Evolutionary conservation across 2,113 vertebrate genomes (phyloP).

Genomic region (Python bivittatus): DNA sequence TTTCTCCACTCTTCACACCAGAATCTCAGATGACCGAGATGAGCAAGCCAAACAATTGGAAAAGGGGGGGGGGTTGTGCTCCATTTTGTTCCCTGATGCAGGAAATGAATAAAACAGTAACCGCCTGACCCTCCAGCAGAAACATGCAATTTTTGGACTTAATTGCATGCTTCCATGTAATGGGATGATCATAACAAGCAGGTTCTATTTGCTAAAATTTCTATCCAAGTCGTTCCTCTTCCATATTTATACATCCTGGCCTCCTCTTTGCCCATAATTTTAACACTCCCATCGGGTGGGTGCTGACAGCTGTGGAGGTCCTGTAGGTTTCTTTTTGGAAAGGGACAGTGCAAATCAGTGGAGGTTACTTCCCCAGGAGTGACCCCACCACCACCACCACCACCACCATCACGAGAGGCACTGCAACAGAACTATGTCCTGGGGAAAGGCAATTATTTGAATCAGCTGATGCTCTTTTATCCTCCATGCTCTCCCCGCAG

Average conservation of each 20-base stretch:
- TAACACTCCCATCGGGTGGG: conserved; percentile 20
- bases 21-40: neutral
- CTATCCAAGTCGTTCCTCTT: conserved; percentile 43
- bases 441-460: neutral
- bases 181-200: conserved; percentile 42
- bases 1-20: neutral
- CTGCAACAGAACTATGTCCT: neutral
- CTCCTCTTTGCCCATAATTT: conserved; percentile 40
- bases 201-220: conserved; percentile 32
- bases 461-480: neutral
- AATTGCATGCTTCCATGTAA: conserved; percentile 46
- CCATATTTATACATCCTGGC: conserved; percentile 48
- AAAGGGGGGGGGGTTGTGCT: neutral
- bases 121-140: conserved; percentile 33
- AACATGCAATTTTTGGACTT: conserved; percentile 58
- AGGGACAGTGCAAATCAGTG: neutral
- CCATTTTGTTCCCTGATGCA: conserved; percentile 47
- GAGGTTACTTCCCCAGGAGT: neutral
- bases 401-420: neutral
- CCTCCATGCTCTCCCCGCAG: neutral
- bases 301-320: conserved; percentile 12
- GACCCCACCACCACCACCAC: neutral
- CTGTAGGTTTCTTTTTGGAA: conserved; percentile 3
- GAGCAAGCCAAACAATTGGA: neutral
- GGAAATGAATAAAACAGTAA: conserved; percentile 38